Evolutionary conservation across 1,140 invertebrate genomes (phyloP), one percentile per base, ranked within the genome.

Genomic region (Bombus superbus): DNA sequence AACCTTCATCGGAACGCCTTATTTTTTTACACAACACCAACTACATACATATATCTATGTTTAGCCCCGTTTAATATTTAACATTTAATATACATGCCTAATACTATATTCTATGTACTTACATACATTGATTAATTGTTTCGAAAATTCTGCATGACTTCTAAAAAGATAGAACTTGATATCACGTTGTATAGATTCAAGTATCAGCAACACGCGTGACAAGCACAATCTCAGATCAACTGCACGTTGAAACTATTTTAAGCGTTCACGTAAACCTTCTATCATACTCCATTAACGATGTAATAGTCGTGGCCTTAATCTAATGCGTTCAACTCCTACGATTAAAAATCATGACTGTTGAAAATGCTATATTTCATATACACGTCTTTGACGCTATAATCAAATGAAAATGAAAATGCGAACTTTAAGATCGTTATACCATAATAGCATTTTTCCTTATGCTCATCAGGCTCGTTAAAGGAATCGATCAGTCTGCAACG

Each of bases 401-500:
- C 28, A n/a, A 62, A n/a, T 62, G 28, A 62, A 62, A 62, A 62
- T n/a, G 6, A 68, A 59, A 73, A 40, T 25, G 10, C 25, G 35
- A 47, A 68, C 18, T 42, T 25, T 11, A 59, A 11, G 53, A 81
- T 62, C 47, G 69, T 73, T 44, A 25, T 8, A 71, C 5, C 1
- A 13, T 82, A 64, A 78, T 25, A 9, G 62, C 6, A 78, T 77
- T 82, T 53, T 74, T 69, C 68, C 59, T 79, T 53, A 80, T 81
- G 80, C 76, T 86, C 72, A 83, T 89, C 72, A 71, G 69, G 64
- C 84, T 78, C 72, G 77, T 69, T 83, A 81, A 66, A 62, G 59
- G 72, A 44, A 90, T 90, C 88, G 81, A 90, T 90, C 86, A 79
- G 69, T 87, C 78, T 32, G 38, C 81, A 77, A 76, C 85, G 84